Conservation (phyloP, 2,888 invertebrate species). For the Clostera curtula region DNA sequence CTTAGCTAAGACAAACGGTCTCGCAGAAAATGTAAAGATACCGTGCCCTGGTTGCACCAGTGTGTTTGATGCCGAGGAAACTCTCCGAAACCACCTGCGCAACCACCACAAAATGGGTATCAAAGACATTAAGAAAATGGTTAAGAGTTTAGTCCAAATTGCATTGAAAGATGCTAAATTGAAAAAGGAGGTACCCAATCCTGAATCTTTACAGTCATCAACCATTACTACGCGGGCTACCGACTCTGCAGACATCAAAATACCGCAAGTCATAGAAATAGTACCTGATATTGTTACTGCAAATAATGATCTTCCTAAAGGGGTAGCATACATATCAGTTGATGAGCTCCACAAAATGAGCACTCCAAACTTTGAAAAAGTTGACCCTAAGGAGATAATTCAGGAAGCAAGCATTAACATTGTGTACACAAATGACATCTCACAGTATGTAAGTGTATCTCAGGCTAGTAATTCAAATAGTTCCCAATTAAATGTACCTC, state of each 20-base stretch:
- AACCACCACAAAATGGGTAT: constrained; percentile 81
- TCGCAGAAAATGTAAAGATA: constrained; percentile 70
- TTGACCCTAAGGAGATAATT: constrained; percentile 67
- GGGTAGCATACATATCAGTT: constrained; percentile 60
- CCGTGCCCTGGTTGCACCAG: constrained; percentile 81
- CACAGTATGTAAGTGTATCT: constrained; percentile 52
- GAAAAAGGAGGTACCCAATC: constrained; percentile 46
- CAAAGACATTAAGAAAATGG: constrained; percentile 75
- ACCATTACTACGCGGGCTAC: constrained; percentile 27
- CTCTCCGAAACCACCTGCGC: constrained; percentile 77
- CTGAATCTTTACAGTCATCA: constrained; percentile 19
- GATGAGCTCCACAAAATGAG: constrained; percentile 67
- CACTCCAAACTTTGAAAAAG: constrained; percentile 60
- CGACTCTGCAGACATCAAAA: constrained; percentile 52
- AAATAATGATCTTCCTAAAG: constrained; percentile 50
- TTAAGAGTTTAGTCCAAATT: constrained; percentile 70
- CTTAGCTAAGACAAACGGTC: constrained; percentile 66
- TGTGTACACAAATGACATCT: constrained; percentile 57
- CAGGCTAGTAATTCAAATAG: constrained; percentile 33
- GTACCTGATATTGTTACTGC: constrained; percentile 46
- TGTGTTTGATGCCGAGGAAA: constrained; percentile 77
- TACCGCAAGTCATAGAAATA: constrained; percentile 67
- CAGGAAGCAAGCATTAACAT: constrained; percentile 68
- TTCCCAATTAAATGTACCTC: constrained; percentile 47
- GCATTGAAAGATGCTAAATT: constrained; percentile 59